Evolutionary conservation across 2,797 vertebrate species (phyloP), one percentile per base, ranked within the genome.

Genomic region (Channallabes apus): DNA sequence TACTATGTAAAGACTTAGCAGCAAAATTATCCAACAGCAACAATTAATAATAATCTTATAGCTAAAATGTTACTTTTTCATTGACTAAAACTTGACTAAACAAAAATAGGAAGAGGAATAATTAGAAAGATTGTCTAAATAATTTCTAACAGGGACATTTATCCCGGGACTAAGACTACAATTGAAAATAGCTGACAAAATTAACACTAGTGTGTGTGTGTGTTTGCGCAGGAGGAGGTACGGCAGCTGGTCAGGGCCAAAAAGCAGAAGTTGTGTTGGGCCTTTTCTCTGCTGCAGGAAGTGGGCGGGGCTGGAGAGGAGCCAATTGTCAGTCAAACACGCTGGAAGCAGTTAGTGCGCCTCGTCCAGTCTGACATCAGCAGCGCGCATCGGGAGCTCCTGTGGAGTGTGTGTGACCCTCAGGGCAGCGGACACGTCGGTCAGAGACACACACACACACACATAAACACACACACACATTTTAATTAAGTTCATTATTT

Each of bases 181-280:
- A n/a, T n/a, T n/a, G n/a, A n/a, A n/a, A n/a, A n/a, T n/a, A n/a
- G n/a, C n/a, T n/a, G n/a, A n/a, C n/a, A n/a, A 41, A 41, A 41
- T 41, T 41, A 7, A 41, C 38, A 41, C 38, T 35, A 35, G 69
- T 24, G 27, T 54, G 51, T 76, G 1, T 77, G 20, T 46, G 6
- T 24, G 24, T 17, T 1, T 1, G 1, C 35, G 22, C 88, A 99
- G 97, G 97, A 98, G 56, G 97, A 99, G 92, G 95, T 99, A 86
- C 95, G 96, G 80, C 96, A 96, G 88, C 94, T 98, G 59, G 97
- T 96, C 4, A 96, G 95, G 90, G 95, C 97, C 91, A 99, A 97
- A 86, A 92, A 92, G 59, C 94, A 94, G 91, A 98, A 99, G 92
- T 97, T 99, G 97, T 91, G 93, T 6, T 93, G 94, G 58, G 98